A percentile compares a stretch with the other conserved stretches of the same genome.
Conservation (phyloP, 2,113 vertebrate genomes). For the Cranoglanis bouderius region DNA sequence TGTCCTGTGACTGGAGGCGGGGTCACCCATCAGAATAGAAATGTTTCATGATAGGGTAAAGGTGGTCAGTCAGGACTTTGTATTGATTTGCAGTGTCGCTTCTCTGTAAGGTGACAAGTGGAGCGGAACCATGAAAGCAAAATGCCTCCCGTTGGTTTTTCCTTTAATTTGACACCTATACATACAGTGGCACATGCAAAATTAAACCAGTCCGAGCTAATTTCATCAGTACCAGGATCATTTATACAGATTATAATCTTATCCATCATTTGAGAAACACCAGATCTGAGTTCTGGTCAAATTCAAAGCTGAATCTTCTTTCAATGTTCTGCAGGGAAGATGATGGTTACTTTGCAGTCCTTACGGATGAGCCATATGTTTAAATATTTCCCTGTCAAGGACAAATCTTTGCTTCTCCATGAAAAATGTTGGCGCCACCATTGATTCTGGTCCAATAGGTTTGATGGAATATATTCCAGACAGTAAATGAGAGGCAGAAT, state of each 20-base stretch:
- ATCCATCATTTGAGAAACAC: neutral
- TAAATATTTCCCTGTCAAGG: neutral
- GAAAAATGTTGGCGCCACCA: neutral
- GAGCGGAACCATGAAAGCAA: neutral
- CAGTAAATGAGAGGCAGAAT: conserved; percentile 11
- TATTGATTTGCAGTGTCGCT: neutral
- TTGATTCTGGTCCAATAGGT: conserved; percentile 3
- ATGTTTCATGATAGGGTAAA: neutral
- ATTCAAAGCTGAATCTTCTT: neutral
- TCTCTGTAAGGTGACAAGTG: neutral
- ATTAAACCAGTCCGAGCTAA: neutral
- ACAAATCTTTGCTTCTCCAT: neutral
- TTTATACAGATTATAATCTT: neutral
- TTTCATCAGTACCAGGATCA: neutral
- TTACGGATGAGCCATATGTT: neutral
- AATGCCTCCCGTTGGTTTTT: neutral
- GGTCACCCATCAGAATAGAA: neutral
- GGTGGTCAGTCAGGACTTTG: neutral
- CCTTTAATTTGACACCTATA: neutral
- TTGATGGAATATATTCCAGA: conserved; percentile 20
- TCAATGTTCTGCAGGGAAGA: neutral
- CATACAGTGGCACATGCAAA: neutral
- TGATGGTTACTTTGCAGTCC: neutral
- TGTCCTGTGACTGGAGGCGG: neutral
- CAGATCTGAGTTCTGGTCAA: neutral